Evolutionary conservation across 1,140 invertebrate species (phyloP).

Genomic region (Psix sp.): DNA sequence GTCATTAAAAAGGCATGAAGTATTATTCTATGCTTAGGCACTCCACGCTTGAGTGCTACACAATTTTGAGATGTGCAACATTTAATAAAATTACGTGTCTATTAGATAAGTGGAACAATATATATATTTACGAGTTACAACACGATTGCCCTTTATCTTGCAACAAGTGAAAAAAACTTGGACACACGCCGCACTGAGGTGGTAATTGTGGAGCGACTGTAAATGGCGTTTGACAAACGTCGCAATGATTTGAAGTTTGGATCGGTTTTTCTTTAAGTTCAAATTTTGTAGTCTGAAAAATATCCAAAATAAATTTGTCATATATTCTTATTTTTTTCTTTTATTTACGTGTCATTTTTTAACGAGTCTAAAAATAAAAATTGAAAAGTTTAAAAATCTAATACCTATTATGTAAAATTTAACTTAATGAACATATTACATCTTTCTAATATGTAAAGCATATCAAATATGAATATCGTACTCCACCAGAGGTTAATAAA

Average conservation of each 20-base stretch:
- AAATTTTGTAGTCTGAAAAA: slow-evolving; percentile 52
- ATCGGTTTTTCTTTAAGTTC: slow-evolving; percentile 61
- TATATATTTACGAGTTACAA: slow-evolving; percentile 46
- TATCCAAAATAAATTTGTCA: slow-evolving; percentile 3
- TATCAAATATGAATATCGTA: too few species aligned
- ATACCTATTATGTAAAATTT: too few species aligned
- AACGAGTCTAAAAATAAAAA: too few species aligned
- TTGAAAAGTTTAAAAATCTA: too few species aligned
- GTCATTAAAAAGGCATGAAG: slow-evolving; percentile 7
- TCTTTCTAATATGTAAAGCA: too few species aligned
- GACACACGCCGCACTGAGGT: slow-evolving; percentile 29
- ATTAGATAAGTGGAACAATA: too few species aligned
- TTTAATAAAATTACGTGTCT: too few species aligned
- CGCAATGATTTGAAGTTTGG: slow-evolving; percentile 61
- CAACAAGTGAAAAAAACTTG: slow-evolving; percentile 60
- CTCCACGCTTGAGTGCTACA: too few species aligned
- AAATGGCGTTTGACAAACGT: slow-evolving; percentile 20
- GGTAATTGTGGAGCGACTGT: slow-evolving; percentile 12
- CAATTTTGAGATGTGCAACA: too few species aligned
- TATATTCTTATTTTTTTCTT: slow-evolving; percentile 8
- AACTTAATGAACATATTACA: too few species aligned
- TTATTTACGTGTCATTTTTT: neutral
- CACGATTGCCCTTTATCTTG: slow-evolving; percentile 33
- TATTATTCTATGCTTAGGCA: too few species aligned
- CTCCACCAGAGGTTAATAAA: too few species aligned